Conservation (phyloP, 92 coral and sea anemone genomes). For the Siderastrea siderea region DNA sequence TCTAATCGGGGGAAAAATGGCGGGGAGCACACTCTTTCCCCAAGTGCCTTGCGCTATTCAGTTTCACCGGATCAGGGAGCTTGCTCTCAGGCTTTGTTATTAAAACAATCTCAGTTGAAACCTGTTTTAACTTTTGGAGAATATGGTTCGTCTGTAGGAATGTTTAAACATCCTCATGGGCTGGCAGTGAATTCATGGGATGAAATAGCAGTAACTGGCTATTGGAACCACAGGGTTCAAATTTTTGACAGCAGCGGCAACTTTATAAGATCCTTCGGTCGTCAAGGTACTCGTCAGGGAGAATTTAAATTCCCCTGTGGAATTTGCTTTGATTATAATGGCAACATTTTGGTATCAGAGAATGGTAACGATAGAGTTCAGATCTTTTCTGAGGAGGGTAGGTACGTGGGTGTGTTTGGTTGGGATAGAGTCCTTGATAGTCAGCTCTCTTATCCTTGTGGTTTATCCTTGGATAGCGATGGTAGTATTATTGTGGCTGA, state of each 20-base stretch:
- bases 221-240: conserved; percentile 36
- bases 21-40: neutral
- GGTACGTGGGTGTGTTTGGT: conserved; percentile 10
- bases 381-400: conserved; percentile 22
- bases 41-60: neutral
- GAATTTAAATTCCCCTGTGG: conserved; percentile 17
- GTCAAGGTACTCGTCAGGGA: conserved; percentile 19
- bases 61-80: neutral
- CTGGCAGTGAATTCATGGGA: neutral
- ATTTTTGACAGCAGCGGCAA: conserved; percentile 11
- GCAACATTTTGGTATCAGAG: conserved; percentile 27
- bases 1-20: neutral
- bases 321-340: conserved; percentile 7
- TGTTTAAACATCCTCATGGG: neutral
- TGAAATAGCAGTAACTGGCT: conserved; percentile 27
- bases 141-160: neutral
- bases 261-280: conserved; percentile 21
- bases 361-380: conserved; percentile 7
- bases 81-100: too few species aligned
- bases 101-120: neutral
- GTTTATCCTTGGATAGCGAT: conserved; percentile 28
- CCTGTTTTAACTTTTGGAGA: neutral
- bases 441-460: conserved; percentile 12
- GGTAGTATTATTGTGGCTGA: conserved; percentile 50
- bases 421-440: conserved; percentile 5